These are phyloP conservation scores for Myxocyprinus asiaticus DNA, from an alignment of 2,113 vertebrate genomes.

Conservation along the genomic window DNA sequence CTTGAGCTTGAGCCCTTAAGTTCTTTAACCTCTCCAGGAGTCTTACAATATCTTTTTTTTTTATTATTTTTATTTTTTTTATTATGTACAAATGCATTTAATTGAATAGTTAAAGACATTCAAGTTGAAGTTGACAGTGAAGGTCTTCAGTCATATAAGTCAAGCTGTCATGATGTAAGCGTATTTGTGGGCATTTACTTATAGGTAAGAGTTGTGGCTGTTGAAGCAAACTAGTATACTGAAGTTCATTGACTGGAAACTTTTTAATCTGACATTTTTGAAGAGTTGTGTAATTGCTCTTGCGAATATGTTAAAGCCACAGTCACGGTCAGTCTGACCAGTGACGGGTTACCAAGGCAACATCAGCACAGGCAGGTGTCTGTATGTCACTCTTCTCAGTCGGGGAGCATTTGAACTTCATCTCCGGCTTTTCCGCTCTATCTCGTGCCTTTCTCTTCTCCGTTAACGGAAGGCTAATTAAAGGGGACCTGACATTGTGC, in stretches of 20 bases:
- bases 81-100: not conserved
- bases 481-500: slow-evolving; percentile 47
- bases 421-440: slow-evolving; percentile 5
- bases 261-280: slow-evolving; percentile 3
- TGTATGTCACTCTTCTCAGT: slow-evolving; percentile 42
- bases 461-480: slow-evolving; percentile 51
- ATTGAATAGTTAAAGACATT: not conserved
- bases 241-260: not conserved
- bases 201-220: not conserved
- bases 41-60: not conserved
- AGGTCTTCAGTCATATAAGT: slow-evolving; percentile 3
- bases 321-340: slow-evolving; percentile 6
- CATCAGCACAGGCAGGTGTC: not conserved
- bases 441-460: not conserved
- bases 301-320: not conserved
- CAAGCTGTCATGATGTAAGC: too few relatives aligned
- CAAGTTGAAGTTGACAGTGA: not conserved
- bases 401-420: slow-evolving; percentile 29
- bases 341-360: slow-evolving; percentile 36
- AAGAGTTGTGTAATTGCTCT: not conserved
- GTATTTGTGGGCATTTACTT: too few relatives aligned
- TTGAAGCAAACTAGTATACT: not conserved
- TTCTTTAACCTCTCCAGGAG: not conserved
- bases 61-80: not conserved
- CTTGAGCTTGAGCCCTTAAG: too few relatives aligned